A percentile compares a stretch with the other conserved stretches of the same genome.
phyloP scores from a whole-genome alignment of 2,888 invertebrate species.

The Eristalis arbustorum region DNA sequence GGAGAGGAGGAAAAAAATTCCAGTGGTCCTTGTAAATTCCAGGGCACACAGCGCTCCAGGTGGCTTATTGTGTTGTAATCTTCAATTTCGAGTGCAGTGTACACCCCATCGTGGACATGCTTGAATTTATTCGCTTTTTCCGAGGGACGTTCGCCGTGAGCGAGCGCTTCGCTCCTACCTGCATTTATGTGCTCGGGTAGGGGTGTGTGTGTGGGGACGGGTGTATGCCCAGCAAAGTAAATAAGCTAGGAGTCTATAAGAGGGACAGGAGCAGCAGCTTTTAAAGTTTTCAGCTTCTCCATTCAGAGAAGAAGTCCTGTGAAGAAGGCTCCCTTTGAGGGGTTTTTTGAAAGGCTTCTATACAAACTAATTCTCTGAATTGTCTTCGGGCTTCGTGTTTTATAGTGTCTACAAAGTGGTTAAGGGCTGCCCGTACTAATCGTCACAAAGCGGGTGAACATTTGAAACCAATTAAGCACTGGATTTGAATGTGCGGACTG shows the following conservation, averaged over 20 bases:
- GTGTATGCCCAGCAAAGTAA: background rate
- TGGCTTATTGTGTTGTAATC: constrained; percentile 66
- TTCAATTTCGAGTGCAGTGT: constrained; percentile 62
- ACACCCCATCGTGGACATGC: constrained; percentile 44
- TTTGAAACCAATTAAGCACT: background rate
- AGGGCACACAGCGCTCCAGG: constrained; percentile 58
- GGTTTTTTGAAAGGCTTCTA: background rate
- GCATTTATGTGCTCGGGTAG: background rate
- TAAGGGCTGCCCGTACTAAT: background rate
- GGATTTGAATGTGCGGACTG: background rate
- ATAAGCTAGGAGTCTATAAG: background rate
- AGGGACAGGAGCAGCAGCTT: background rate
- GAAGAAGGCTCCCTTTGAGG: background rate
- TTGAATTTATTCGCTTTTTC: constrained; percentile 53
- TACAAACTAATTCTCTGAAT: background rate
- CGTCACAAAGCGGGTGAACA: background rate
- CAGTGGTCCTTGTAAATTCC: constrained; percentile 37
- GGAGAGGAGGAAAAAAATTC: background rate
- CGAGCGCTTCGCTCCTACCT: background rate
- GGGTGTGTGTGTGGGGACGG: background rate
- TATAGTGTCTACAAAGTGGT: background rate
- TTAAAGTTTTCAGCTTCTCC: constrained; percentile 11
- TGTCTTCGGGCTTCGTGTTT: background rate
- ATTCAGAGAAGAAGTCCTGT: background rate
- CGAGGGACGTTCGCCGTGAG: background rate